These are phyloP conservation scores for Typhlichthys eigenmanni DNA, from an alignment of 2,797 vertebrate species.

Conservation along the genomic window DNA sequence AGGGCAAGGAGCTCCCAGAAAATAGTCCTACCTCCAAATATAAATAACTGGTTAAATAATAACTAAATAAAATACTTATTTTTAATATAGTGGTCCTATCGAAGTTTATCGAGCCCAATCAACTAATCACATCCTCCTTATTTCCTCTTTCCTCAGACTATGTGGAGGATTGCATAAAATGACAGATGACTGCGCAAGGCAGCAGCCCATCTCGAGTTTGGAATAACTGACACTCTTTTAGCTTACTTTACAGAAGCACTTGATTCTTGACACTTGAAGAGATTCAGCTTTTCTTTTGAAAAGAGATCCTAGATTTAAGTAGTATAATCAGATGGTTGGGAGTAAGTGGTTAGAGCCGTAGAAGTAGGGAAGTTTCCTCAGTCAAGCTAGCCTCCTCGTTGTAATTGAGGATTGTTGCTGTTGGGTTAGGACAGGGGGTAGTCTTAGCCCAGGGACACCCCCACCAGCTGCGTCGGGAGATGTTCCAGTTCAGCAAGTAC, in stretches of 20 bases:
- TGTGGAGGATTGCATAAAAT: constrained; percentile 18
- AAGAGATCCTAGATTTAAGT: constrained; percentile 2
- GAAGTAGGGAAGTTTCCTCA: constrained; percentile 26
- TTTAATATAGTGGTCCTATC: too few relatives aligned
- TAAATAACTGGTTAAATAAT: too few relatives aligned
- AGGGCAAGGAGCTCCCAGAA: too few relatives aligned
- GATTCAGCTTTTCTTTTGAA: neutral
- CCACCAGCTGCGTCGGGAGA: constrained; percentile 48
- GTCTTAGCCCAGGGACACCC: constrained; percentile 35
- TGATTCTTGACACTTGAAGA: constrained; percentile 26
- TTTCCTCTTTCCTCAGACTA: constrained; percentile 29
- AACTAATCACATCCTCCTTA: neutral
- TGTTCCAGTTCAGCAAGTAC: constrained; percentile 86
- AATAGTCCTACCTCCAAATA: too few relatives aligned
- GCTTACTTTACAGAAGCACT: constrained; percentile 61
- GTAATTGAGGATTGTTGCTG: constrained; percentile 23
- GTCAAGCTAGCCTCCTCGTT: constrained; percentile 1
- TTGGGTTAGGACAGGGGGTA: constrained; percentile 27
- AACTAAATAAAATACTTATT: too few relatives aligned
- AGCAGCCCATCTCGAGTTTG: constrained; percentile 12
- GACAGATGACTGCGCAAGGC: constrained; percentile 20
- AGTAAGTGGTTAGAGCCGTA: neutral
- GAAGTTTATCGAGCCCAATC: neutral
- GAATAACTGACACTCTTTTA: constrained; percentile 21
- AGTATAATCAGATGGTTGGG: constrained; percentile 35